Evolutionary conservation across 1,140 invertebrate genomes (phyloP), one percentile per base, ranked within the genome.

Genomic region (Amphibalanus amphitrite): DNA sequence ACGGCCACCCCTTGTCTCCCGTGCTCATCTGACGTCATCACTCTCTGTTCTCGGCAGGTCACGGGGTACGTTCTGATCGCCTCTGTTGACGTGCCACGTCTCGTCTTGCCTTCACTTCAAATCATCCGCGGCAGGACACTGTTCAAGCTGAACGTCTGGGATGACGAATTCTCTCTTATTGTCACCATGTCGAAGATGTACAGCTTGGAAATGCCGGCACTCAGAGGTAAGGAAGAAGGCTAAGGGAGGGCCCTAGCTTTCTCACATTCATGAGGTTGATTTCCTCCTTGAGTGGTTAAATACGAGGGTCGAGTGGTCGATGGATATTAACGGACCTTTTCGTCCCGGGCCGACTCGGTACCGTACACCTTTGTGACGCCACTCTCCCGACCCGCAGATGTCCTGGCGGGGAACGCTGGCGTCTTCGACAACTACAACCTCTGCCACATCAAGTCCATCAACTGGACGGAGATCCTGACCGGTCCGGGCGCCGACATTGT

Each of bases 21-120:
- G n/a, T n/a, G n/a, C n/a, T n/a, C n/a, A n/a, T n/a, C n/a, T n/a
- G 33, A 38, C 33, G 33, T 38, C 33, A 38, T 38, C 4, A 38
- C 33, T 38, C 33, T 15, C 33, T 38, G 33, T 38, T 15, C 15
- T 15, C 33, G 33, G 33, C 74, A 91, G 82, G 93, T 98, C 33
- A 97, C 94, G 4, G 95, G 96, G 26, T 98, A 98, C 80, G 91
- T 98, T 64, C 84, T 98, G 38, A 96, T 98, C 77, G 93, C 92
- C 38, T 90, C 94, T 79, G 93, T 97, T 71, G 90, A 93, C 78
- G 88, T 96, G 0, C 84, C 85, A 65, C 84, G 87, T 73, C 89
- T 98, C 71, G 87, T 94, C 30, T 82, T 98, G 71, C 94, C 93
- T 0, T 86, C 87, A 73, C 83, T 98, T 33, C 92, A 95, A 82